Conservation (phyloP, 2,888 invertebrate species). For the Syrphus vitripennis region DNA sequence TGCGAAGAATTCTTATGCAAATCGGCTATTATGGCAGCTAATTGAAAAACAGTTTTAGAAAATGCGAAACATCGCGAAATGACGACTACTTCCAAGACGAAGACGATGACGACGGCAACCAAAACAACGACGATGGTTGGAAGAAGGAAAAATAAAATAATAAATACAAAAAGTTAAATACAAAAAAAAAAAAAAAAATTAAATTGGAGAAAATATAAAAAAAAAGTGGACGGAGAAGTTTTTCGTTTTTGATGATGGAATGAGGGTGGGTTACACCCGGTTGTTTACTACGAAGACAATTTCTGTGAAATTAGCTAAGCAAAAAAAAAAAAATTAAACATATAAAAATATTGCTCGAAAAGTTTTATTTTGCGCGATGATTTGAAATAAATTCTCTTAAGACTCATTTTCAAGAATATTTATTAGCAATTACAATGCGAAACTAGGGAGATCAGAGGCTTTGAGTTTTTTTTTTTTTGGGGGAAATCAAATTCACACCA, state of each 20-base stretch:
- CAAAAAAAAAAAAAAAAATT: not conserved
- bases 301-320: slow-evolving; percentile 26
- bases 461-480: too few relatives aligned
- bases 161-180: slow-evolving; percentile 20
- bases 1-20: slow-evolving; percentile 71
- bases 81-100: slow-evolving; percentile 8
- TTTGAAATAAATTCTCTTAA: slow-evolving; percentile 46
- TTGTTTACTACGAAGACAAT: slow-evolving; percentile 13
- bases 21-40: slow-evolving; percentile 71
- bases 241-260: not conserved
- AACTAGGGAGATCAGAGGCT: not conserved
- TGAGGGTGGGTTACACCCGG: not conserved
- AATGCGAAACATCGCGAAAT: slow-evolving; percentile 64
- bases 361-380: slow-evolving; percentile 28
- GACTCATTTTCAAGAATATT: slow-evolving; percentile 42
- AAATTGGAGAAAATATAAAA: slow-evolving; percentile 5
- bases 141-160: slow-evolving; percentile 11
- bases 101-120: not conserved
- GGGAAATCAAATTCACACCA: not conserved
- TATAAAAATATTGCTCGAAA: not conserved
- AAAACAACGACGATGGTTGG: not conserved
- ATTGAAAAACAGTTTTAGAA: slow-evolving; percentile 71
- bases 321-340: slow-evolving; percentile 44
- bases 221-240: not conserved
- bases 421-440: slow-evolving; percentile 32